Base-by-base conservation (phyloP, 2,113 vertebrate genomes). In the Mus spicilegus region DNA sequence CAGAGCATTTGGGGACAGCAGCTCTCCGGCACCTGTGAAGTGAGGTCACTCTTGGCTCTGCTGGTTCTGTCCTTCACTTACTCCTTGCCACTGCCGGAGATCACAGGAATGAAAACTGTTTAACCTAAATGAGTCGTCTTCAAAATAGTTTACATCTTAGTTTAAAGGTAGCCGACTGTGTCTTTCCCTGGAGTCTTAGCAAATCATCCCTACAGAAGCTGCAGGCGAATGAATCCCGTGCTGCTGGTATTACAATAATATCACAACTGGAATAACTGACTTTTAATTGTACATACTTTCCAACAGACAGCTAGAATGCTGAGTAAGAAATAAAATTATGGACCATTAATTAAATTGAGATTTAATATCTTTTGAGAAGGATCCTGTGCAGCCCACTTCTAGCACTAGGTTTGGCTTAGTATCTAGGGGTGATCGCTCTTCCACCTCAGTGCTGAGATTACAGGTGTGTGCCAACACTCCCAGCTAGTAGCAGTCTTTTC, bases 171-270 rank as follows among this genome's bases (percentile, higher is more conserved):
- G 7, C n/a, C 9, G 14, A 5, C 58, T 58, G 2, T 91, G 42
- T n/a, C 54, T 86, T 67, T 87, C 86, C 76, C 78, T 56, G 72
- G 51, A 89, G 19, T 5, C 51, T 82, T n/a, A 94, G 82, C 92
- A 81, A 87, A 33, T 28, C 54, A 78, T 20, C 19, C 1, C 9
- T 7, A 61, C 46, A 80, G 75, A 84, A 91, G 65, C 12, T 65
- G 30, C 5, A 56, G 69, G 46, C 14, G 65, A 95, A 24, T 20
- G 70, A 95, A 24, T 20, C 1, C 4, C 33, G 28, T 61, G 19
- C 75, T 46, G 81, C 75, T 85, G 73, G 58, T 30, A 36, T 58
- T 19, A n/a, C 36, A 61, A 19, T 19, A 51, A 51, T 87, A 85
- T 14, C 70, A 39, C 46, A 22, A 65, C 58, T n/a, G 51, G 33